Evolutionary conservation across 2,888 invertebrate genomes (phyloP), one percentile per base, ranked within the genome.

Genomic region (Palloptera scutellata): DNA sequence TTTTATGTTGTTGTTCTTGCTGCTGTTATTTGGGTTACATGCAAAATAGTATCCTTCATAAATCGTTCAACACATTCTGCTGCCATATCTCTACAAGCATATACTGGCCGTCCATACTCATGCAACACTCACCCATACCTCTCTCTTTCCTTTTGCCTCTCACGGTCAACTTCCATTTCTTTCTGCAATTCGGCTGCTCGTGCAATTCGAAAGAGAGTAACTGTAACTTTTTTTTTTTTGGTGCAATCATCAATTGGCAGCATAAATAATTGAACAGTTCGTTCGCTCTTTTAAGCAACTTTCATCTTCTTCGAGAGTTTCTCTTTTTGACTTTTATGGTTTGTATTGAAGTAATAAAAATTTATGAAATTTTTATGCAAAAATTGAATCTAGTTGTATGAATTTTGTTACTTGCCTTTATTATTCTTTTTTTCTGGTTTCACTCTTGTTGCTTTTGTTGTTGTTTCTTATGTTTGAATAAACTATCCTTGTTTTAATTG

Each of bases 1-100:
- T 48, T 57, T 61, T 45, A 55, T 10, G 12, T 54, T 45, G 61
- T 54, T 61, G 43, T 64, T 63, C 60, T 61, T 64, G 64, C 48
- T 63, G 19, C 60, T 67, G 55, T 62, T 64, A 51, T 60, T 64
- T 59, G 64, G 60, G 61, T 59, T 61, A 62, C 67, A 69, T 71
- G 64, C 65, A 66, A 69, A 71, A 67, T 58, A 62, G 67, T 52
- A 65, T 69, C 57, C 61, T 55, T 66, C 67, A 65, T 42, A 67
- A 67, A 63, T 66, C 40, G 42, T n/a, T 61, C 15, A 52, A 20
- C 13, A 13, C 30, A 30, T 30, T 30, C 6, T 6, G 30, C 30
- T 30, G 30, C 30, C 30, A 30, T 30, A 30, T 30, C 30, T 30
- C 2, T 30, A 30, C 30, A 30, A 30, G n/a, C n/a, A n/a, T n/a